These are phyloP conservation scores for Athetis lepigone DNA, from an alignment of 2,888 invertebrate genomes.

Conservation along the genomic window DNA sequence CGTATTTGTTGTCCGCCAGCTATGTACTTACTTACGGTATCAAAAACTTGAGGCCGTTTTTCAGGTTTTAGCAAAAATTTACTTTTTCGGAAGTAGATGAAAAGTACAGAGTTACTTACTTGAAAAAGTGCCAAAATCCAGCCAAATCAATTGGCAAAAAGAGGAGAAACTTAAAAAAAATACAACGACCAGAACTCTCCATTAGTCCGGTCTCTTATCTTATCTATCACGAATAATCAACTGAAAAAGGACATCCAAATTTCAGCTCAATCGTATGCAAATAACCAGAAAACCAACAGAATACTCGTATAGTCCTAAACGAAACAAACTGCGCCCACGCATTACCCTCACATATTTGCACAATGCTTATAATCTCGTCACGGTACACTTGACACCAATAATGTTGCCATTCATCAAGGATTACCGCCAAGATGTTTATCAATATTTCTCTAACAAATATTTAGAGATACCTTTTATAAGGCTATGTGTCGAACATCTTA, in stretches of 20 bases:
- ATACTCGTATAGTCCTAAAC: conserved; percentile 23
- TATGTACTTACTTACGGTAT: conserved; percentile 28
- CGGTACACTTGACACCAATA: conserved; percentile 89
- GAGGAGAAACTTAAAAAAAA: no score
- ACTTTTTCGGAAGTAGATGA: not conserved
- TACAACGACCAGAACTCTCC: no score
- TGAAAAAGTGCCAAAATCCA: not conserved
- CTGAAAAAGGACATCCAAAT: not conserved
- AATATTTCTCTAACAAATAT: conserved; percentile 83
- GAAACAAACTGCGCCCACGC: conserved; percentile 52
- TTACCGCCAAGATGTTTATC: conserved; percentile 86
- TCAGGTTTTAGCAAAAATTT: not conserved
- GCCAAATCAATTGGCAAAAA: no score
- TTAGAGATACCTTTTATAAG: conserved; percentile 67
- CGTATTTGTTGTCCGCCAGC: conserved; percentile 13
- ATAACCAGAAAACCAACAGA: not conserved
- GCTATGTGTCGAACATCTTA: conserved; percentile 71
- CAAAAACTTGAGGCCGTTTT: rapidly evolving
- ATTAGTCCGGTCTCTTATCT: no score
- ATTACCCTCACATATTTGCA: conserved; percentile 77
- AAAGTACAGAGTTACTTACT: not conserved
- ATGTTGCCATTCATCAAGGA: conserved; percentile 77
- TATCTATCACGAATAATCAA: not conserved
- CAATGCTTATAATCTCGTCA: conserved; percentile 87
- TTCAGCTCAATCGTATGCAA: not conserved